phyloP scores from a whole-genome alignment of 1,140 invertebrate genomes.

The Bathynomus jamesi region DNA sequence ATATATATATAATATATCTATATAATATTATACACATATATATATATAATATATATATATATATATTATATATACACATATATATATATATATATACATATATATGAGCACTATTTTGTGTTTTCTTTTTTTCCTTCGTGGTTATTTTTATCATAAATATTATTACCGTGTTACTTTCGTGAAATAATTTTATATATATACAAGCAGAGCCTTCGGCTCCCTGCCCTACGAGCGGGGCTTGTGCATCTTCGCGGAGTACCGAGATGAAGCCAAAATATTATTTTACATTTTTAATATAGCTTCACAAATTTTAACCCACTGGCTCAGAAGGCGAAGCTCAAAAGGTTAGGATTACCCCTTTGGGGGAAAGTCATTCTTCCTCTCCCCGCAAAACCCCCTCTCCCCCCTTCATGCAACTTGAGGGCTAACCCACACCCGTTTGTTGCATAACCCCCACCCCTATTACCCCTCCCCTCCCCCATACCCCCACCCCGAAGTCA shows the following conservation, averaged over 20 bases:
- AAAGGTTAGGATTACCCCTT: no score
- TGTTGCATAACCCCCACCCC: not conserved
- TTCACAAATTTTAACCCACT: no score
- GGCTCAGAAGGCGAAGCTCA: no score
- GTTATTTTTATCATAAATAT: not conserved
- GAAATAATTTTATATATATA: not conserved
- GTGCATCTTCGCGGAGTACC: no score
- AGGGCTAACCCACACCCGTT: no score
- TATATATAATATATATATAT: not conserved
- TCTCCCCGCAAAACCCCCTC: no score
- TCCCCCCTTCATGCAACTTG: no score
- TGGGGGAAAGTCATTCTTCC: no score
- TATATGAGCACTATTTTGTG: not conserved
- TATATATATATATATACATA: not conserved
- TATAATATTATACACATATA: not conserved
- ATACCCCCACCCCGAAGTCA: not conserved
- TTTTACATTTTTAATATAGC: no score
- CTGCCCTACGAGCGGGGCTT: no score
- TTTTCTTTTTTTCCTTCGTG: not conserved
- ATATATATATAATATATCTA: slow-evolving; percentile 2
- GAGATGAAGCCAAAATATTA: no score
- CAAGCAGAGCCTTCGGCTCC: no score
- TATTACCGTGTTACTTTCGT: not conserved
- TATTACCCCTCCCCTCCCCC: not conserved
- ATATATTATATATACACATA: not conserved